Evolutionary conservation across 2,113 vertebrate genomes (phyloP), one percentile per base, ranked within the genome.

Genomic region (Albula goreensis): DNA sequence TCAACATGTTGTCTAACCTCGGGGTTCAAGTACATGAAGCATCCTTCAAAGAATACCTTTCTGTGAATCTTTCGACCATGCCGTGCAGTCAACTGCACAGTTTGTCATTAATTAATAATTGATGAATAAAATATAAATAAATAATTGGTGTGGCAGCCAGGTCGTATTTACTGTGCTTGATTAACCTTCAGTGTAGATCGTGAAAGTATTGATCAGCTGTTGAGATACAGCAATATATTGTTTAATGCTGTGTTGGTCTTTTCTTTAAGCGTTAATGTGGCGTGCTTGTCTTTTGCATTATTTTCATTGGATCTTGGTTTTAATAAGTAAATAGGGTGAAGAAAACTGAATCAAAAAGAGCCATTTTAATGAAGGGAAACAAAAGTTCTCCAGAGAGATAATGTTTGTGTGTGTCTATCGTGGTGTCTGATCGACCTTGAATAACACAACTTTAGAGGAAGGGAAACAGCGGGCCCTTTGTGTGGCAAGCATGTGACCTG

Each of bases 61-160:
- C 12, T 66, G 17, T 66, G 60, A 66, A 78, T 11, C 12, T 78
- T 41, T 31, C 2, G 9, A 78, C 41, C 4, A 48, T 49, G 41
- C 5, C n/a, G 12, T 13, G 25, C 8, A 22, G n/a, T 48, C 2
- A 15, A 80, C 41, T 50, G 11, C 41, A 25, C 70, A 31, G 70
- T 31, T 31, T 22, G 31, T 74, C 22, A 31, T 74, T 9, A 25
- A 74, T 74, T 5, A 74, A 74, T 74, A n/a, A 74, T 10, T n/a
- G 22, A 74, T 74, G 10, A 0, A 74, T 31, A 74, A 74, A 25
- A 31, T 3, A 31, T 74, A 82, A 82, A 77, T 86, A 25, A 49
- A 85, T 85, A 63, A 85, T 63, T 85, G 25, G 51, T 49, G 48
- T n/a, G 7, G 17, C 25, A 79, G 57, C 51, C 84, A 50, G 74